These are phyloP conservation scores for Sebastiscus albofasciatus DNA, from an alignment of 2,797 vertebrate genomes.

Conservation along the genomic window DNA sequence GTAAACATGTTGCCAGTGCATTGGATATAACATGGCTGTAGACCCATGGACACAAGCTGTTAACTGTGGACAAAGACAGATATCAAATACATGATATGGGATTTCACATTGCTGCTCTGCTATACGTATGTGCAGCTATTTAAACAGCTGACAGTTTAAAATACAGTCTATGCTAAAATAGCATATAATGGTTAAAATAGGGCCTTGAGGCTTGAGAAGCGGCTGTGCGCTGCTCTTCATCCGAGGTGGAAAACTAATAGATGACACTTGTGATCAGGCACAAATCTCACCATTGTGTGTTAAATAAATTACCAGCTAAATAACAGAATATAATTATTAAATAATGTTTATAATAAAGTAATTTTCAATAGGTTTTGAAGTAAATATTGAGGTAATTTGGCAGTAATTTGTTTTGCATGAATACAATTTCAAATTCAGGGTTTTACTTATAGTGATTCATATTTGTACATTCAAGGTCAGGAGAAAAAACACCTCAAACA, in stretches of 20 bases:
- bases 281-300: too few relatives aligned
- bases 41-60: constrained; percentile 98
- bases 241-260: too few relatives aligned
- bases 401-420: neutral
- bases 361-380: accelerated
- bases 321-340: too few relatives aligned
- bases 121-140: neutral
- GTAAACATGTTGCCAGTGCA: constrained; percentile 99
- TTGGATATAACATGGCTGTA: constrained; percentile 95
- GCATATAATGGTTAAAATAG: too few relatives aligned
- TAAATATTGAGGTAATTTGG: too few relatives aligned
- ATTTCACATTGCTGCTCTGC: neutral
- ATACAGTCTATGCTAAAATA: too few relatives aligned
- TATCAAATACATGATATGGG: neutral
- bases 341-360: too few relatives aligned
- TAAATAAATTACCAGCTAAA: too few relatives aligned
- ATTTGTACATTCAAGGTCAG: neutral
- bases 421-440: neutral
- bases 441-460: neutral
- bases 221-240: too few relatives aligned
- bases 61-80: constrained; percentile 82
- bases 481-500: neutral
- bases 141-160: neutral
- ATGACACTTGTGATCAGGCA: too few relatives aligned
- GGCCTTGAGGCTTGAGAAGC: accelerated